Evolutionary conservation across 2,888 invertebrate species (phyloP), one percentile per base, ranked within the genome.

Genomic region (Idaea aversata): DNA sequence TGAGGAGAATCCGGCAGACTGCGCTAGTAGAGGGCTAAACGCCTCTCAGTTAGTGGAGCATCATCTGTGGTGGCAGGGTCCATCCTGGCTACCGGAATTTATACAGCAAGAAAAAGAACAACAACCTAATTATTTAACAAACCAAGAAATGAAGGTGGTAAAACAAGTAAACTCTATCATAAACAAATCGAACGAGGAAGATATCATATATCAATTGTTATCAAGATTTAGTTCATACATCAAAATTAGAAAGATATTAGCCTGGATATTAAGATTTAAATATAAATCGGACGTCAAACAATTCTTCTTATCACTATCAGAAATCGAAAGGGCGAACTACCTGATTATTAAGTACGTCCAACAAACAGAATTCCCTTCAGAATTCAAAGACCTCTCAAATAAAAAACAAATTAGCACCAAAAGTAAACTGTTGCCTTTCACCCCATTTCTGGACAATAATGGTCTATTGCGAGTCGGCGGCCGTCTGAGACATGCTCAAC

Each of bases 301-400:
- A 47, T 35, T 36, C 10, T 69, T 61, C 16, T 57, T 70, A 47
- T 62, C 66, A 10, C 3, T 65, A 57, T 5, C 34, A 7, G 67
- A 72, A 62, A 34, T 70, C 4, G 59, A 47, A 57, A 59, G 65
- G 35, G 64, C 71, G 34, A 68, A 64, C 57, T 60, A 59, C 15
- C 66, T 58, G 10, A 65, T 74, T 38, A 67, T 74, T 3, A 70
- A 70, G 58, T 61, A 66, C 7, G 63, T 72, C 35, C 72, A 72
- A 63, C 5, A 57, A 59, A 15, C 35, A 62, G 61, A 58, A n/a
- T 74, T 67, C 63, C 15, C 10, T 3, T 62, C 69, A 10, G 73
- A 74, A 59, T 67, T 74, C 10, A 63, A 16, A 4, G 16, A 60
- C n/a, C 15, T 75, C 1, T 61, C 62, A 63, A 66, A 69, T 58